These are phyloP conservation scores for Leptobrachium ailaonicum DNA, from an alignment of 2,113 vertebrate species.

Conservation along the genomic window DNA sequence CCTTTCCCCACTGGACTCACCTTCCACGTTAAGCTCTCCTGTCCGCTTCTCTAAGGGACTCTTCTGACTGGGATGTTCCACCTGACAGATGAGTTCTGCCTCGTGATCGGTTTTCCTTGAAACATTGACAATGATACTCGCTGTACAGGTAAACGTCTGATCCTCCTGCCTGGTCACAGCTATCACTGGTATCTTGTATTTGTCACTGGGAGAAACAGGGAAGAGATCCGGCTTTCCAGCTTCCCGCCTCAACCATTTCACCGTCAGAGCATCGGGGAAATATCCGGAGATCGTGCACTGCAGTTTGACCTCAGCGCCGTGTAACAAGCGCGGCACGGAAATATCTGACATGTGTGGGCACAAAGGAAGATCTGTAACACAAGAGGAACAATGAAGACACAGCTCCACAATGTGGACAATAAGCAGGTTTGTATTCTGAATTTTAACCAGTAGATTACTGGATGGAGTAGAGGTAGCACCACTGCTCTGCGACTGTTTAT, in stretches of 20 bases:
- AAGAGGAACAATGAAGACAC: neutral
- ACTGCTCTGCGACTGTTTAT: too few relatives aligned
- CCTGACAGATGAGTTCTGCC: slow-evolving; percentile 35
- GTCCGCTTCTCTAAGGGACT: slow-evolving; percentile 20
- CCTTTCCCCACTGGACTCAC: neutral
- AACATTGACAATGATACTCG: slow-evolving; percentile 4
- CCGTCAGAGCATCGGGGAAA: slow-evolving; percentile 29
- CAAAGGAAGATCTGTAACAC: slow-evolving; percentile 19
- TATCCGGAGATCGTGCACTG: slow-evolving; percentile 26
- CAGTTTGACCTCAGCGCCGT: slow-evolving; percentile 16
- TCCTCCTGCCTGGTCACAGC: neutral
- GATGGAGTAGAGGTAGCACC: too few relatives aligned
- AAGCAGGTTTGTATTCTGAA: too few relatives aligned
- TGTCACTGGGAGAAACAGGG: slow-evolving; percentile 8
- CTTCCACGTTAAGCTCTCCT: neutral
- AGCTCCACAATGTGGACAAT: neutral
- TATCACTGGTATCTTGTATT: slow-evolving; percentile 12
- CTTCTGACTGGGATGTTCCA: slow-evolving; percentile 27
- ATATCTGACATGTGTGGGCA: slow-evolving; percentile 28
- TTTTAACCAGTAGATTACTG: too few relatives aligned
- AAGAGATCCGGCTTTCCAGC: neutral
- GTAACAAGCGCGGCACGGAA: neutral
- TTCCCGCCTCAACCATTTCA: slow-evolving; percentile 40
- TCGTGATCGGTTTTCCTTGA: neutral
- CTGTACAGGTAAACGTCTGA: slow-evolving; percentile 21